Conservation (phyloP, 2,797 vertebrate species). For the Rhincodon typus region DNA sequence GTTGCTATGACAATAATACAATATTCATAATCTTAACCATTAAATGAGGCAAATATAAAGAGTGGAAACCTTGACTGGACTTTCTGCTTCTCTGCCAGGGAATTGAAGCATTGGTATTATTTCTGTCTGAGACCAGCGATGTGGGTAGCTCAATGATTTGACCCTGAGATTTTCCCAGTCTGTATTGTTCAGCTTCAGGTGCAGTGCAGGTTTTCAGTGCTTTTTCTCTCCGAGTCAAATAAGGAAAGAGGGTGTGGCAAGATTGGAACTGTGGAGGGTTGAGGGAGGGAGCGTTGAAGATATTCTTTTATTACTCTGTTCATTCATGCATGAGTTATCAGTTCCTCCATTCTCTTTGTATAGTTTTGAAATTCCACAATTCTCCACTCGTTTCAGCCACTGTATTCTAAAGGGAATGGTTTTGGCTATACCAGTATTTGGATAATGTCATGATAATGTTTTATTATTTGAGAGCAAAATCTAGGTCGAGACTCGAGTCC, state of each 20-base stretch:
- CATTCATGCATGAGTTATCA: neutral
- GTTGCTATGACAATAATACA: neutral
- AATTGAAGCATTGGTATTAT: neutral
- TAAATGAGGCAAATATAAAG: neutral
- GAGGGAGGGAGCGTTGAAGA: neutral
- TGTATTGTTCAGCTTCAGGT: neutral
- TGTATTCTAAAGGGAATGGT: neutral
- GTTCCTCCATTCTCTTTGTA: neutral
- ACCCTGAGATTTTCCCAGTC: neutral
- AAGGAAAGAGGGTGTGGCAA: neutral
- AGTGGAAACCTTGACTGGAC: neutral
- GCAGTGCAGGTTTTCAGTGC: neutral
- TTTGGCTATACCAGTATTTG: neutral
- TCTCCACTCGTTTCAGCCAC: neutral
- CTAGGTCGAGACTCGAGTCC: neutral
- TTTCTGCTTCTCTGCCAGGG: neutral
- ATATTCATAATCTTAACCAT: neutral
- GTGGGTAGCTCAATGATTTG: neutral
- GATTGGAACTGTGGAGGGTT: neutral
- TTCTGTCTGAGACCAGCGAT: neutral
- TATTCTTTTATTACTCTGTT: neutral
- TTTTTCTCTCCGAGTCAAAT: too few species aligned
- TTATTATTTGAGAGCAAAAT: neutral
- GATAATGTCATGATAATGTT: neutral
- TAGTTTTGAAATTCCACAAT: neutral